A percentile compares a stretch with the other conserved stretches of the same genome.
Conservation (phyloP, 2,888 invertebrate species). For the Amphipyra tragopoginis region DNA sequence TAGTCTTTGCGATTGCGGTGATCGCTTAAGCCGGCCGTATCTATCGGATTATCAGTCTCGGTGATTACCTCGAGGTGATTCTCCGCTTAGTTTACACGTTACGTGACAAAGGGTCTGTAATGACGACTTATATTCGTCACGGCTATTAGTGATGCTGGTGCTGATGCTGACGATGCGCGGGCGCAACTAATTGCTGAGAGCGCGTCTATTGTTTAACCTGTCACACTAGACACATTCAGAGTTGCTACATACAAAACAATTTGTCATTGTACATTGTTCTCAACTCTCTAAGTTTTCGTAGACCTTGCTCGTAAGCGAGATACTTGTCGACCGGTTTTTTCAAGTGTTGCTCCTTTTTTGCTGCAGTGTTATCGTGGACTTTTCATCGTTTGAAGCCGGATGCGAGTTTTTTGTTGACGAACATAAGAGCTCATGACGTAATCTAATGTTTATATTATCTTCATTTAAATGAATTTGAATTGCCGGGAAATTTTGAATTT, state of each 20-base stretch:
- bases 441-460: constrained; percentile 75
- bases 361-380: constrained; percentile 68
- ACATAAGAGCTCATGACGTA: constrained; percentile 75
- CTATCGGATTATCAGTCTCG: constrained; percentile 67
- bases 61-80: constrained; percentile 71
- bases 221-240: constrained; percentile 70
- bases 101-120: constrained; percentile 64
- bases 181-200: constrained; percentile 71
- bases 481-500: constrained; percentile 54
- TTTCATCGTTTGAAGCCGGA: constrained; percentile 80
- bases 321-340: constrained; percentile 64
- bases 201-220: constrained; percentile 75
- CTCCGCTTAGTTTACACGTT: constrained; percentile 54
- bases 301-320: constrained; percentile 68
- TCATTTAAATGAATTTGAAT: constrained; percentile 69
- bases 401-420: constrained; percentile 78
- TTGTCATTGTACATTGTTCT: constrained; percentile 77
- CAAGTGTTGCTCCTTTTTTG: constrained; percentile 69
- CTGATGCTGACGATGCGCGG: constrained; percentile 68
- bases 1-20: constrained; percentile 70
- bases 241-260: constrained; percentile 74
- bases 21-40: constrained; percentile 67
- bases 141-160: constrained; percentile 65
- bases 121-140: constrained; percentile 65
- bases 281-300: constrained; percentile 71